phyloP scores from a whole-genome alignment of 2,797 vertebrate species.

The Anguilla marmorata region DNA sequence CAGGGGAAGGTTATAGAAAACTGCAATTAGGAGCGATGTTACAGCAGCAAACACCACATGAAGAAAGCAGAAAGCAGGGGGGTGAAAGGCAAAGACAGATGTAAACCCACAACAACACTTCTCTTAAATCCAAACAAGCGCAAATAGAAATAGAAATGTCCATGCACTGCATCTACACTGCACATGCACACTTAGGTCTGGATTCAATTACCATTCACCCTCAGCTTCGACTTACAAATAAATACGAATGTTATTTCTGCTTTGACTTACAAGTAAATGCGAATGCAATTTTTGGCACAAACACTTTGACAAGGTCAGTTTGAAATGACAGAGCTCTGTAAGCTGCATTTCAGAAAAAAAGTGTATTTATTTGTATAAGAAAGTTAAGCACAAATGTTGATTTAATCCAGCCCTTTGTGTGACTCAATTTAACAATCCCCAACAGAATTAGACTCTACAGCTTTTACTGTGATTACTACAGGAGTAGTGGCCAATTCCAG shows the following conservation, averaged over 20 bases:
- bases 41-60: constrained; percentile 16
- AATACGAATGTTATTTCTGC: too few relatives aligned
- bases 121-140: background rate
- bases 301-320: background rate
- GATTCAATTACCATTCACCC: too few relatives aligned
- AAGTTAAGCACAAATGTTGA: too few relatives aligned
- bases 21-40: constrained; percentile 48
- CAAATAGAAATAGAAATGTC: background rate
- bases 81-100: constrained; percentile 14
- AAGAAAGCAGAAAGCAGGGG: background rate
- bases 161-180: background rate
- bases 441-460: background rate
- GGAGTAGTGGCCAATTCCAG: background rate
- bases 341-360: too few relatives aligned
- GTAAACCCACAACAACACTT: background rate
- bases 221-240: too few relatives aligned
- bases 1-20: constrained; percentile 50
- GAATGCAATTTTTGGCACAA: too few relatives aligned
- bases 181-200: background rate
- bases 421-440: background rate
- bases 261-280: too few relatives aligned
- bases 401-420: background rate
- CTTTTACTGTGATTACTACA: background rate
- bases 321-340: background rate
- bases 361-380: too few relatives aligned